These are phyloP conservation scores for Distichodus sexfasciatus DNA, from an alignment of 2,797 vertebrate genomes.

Conservation along the genomic window DNA sequence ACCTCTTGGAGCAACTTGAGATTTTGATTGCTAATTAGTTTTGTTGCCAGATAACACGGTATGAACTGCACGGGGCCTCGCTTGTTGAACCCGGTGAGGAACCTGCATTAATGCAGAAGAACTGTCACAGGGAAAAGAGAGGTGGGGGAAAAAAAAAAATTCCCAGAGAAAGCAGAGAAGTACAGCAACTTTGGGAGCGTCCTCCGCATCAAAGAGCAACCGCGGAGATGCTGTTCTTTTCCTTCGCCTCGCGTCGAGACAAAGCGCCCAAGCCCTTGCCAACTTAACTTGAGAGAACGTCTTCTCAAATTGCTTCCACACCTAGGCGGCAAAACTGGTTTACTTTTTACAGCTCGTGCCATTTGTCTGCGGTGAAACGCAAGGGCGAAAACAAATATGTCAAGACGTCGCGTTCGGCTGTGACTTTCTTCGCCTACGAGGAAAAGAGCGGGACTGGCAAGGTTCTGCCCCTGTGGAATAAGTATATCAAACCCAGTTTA, in stretches of 20 bases:
- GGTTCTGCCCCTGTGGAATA: background rate
- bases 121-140: conserved; percentile 52
- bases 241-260: background rate
- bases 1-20: conserved; percentile 64
- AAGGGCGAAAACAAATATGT: conserved; percentile 12
- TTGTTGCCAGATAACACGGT: conserved; percentile 65
- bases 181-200: conserved; percentile 39
- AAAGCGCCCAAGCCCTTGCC: conserved; percentile 3
- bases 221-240: conserved; percentile 11
- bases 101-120: conserved; percentile 64
- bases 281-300: background rate
- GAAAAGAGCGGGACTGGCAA: conserved; percentile 13
- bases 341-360: background rate
- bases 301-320: conserved; percentile 15
- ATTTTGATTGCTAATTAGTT: conserved; percentile 69
- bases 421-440: background rate
- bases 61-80: conserved; percentile 52
- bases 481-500: conserved; percentile 6
- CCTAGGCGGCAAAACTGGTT: background rate
- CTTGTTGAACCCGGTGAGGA: conserved; percentile 62
- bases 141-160: conserved; percentile 20
- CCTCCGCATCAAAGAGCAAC: conserved; percentile 29
- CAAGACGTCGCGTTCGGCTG: background rate
- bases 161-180: conserved; percentile 30
- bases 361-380: background rate